Evolutionary conservation across 2,888 invertebrate species (phyloP).

Genomic region (Cartodere bifasciata): DNA sequence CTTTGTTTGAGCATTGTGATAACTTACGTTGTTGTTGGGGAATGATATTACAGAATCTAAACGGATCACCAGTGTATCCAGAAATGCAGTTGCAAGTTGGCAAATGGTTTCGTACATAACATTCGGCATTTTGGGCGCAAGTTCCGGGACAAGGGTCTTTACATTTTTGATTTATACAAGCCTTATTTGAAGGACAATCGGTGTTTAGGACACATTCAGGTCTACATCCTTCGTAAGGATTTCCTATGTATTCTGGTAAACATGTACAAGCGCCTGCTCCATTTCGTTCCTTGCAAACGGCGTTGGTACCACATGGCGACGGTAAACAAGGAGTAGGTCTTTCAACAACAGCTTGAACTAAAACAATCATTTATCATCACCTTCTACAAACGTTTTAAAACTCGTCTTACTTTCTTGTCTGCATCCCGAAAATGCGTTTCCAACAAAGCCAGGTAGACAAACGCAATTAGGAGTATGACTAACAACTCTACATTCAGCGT

Average conservation of each 20-base stretch:
- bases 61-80: constrained; percentile 26
- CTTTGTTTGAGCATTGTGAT: too few relatives aligned
- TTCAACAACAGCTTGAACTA: constrained; percentile 22
- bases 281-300: constrained; percentile 48
- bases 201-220: constrained; percentile 62
- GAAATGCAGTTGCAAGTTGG: constrained; percentile 52
- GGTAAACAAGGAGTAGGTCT: constrained; percentile 44
- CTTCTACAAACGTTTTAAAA: neutral
- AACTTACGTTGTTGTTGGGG: constrained; percentile 18
- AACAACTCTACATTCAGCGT: constrained; percentile 42
- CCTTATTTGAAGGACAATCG: constrained; percentile 58
- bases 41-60: constrained; percentile 18
- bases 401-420: constrained; percentile 12
- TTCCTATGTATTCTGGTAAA: constrained; percentile 57
- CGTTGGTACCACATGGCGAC: constrained; percentile 60
- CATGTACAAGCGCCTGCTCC: constrained; percentile 57
- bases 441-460: constrained; percentile 41
- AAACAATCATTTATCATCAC: constrained; percentile 14
- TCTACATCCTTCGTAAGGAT: constrained; percentile 64
- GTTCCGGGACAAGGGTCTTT: constrained; percentile 68
- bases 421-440: constrained; percentile 45
- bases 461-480: constrained; percentile 47
- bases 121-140: constrained; percentile 63
- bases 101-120: constrained; percentile 60
- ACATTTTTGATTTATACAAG: constrained; percentile 64